These are phyloP conservation scores for Callipepla squamata DNA, from an alignment of 2,113 vertebrate genomes.

Conservation along the genomic window DNA sequence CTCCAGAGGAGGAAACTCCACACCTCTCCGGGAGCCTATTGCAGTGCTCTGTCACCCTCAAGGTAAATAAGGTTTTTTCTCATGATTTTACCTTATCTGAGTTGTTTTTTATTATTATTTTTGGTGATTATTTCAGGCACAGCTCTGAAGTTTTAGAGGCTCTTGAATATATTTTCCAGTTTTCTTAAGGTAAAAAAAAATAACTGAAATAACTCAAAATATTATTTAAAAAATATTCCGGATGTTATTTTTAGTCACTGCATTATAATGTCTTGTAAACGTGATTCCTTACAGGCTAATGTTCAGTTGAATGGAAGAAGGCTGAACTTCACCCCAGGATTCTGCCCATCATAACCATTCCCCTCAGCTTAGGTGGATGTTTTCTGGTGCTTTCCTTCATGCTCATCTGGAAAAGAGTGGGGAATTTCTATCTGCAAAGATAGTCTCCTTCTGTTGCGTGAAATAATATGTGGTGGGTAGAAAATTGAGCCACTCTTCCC, in stretches of 20 bases:
- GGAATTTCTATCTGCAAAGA: neutral
- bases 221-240: neutral
- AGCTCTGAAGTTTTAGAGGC: neutral
- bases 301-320: accelerated
- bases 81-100: neutral
- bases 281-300: neutral
- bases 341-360: neutral
- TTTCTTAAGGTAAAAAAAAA: neutral
- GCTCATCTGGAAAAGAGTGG: neutral
- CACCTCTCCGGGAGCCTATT: no score
- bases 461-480: neutral
- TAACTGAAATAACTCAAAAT: neutral
- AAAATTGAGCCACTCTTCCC: neutral
- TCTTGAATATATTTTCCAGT: neutral
- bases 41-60: no score
- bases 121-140: neutral
- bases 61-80: no score
- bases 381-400: neutral
- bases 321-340: neutral
- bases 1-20: no score
- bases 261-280: neutral
- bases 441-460: neutral
- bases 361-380: neutral
- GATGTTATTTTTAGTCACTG: neutral
- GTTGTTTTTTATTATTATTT: neutral